These are phyloP conservation scores for Mesorhabditis spiculigera DNA, from an alignment of 2,888 invertebrate genomes.

Conservation along the genomic window DNA sequence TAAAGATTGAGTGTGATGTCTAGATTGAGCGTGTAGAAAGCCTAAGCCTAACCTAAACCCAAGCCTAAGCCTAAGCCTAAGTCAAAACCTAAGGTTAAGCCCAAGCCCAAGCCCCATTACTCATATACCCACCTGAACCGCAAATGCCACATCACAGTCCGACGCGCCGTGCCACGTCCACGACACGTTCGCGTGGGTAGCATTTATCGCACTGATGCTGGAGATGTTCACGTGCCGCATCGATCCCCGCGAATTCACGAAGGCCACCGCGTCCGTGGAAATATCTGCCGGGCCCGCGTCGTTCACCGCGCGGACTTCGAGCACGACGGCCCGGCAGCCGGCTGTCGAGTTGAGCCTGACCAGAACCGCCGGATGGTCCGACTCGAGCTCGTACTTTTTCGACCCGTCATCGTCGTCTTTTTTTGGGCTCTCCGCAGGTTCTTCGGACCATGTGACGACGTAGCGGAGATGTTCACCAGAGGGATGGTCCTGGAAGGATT, in stretches of 20 bases:
- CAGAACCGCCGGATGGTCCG: constrained; percentile 26
- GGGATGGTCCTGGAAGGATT: constrained; percentile 13
- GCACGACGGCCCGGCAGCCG: constrained; percentile 38
- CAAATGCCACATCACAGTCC: constrained; percentile 23
- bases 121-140: neutral
- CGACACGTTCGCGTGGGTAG: constrained; percentile 44
- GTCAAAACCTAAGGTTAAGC: no score
- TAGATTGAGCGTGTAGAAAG: neutral
- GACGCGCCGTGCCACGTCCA: constrained; percentile 41
- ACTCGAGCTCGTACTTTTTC: constrained; percentile 15
- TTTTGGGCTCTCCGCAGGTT: constrained; percentile 7
- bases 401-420: constrained; percentile 9
- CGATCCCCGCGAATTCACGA: constrained; percentile 32
- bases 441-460: constrained; percentile 47
- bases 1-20: no score
- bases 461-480: constrained; percentile 47
- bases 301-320: constrained; percentile 49
- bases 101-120: no score
- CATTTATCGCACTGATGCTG: constrained; percentile 35
- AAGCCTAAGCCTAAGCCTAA: no score
- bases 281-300: constrained; percentile 40
- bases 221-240: constrained; percentile 36
- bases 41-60: no score
- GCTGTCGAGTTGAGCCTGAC: constrained; percentile 27
- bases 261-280: constrained; percentile 45